Percentiles rank a stretch among this genome's conserved stretches.
These are phyloP conservation scores for Montipora efflorescens DNA, from an alignment of 64 coral and sea anemone genomes.

Conservation along the genomic window DNA sequence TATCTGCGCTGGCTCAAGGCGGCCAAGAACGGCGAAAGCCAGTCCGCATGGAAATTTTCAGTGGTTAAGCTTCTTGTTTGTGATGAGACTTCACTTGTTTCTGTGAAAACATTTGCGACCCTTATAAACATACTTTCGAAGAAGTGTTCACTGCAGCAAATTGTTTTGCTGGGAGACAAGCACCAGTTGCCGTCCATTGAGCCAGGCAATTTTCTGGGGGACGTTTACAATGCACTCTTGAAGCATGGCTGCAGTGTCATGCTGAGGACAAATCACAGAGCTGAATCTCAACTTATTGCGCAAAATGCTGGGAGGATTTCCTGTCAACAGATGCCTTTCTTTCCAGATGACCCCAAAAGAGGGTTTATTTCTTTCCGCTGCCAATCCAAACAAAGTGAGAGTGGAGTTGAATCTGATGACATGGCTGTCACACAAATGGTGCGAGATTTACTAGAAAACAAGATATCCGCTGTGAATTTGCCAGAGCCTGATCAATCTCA, in stretches of 20 bases:
- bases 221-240: conserved; percentile 53
- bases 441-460: conserved; percentile 15
- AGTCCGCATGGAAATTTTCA: conserved; percentile 52
- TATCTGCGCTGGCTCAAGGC: conserved; percentile 16
- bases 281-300: conserved; percentile 65
- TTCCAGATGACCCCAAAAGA: conserved; percentile 18
- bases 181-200: conserved; percentile 79
- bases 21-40: background rate
- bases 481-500: conserved; percentile 50
- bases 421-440: conserved; percentile 17
- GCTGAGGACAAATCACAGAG: conserved; percentile 63
- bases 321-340: conserved; percentile 10
- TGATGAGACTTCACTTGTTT: conserved; percentile 71
- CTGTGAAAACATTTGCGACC: conserved; percentile 54
- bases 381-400: background rate
- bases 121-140: conserved; percentile 43
- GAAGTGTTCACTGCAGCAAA: conserved; percentile 50
- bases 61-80: conserved; percentile 61
- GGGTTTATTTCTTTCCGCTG: conserved; percentile 8
- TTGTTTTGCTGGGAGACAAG: conserved; percentile 61
- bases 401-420: background rate
- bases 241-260: conserved; percentile 22
- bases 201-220: conserved; percentile 68
- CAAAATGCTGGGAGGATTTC: conserved; percentile 72
- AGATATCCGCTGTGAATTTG: background rate